These are phyloP conservation scores for Ageneiosus marmoratus DNA, from an alignment of 2,113 vertebrate species.

Conservation along the genomic window DNA sequence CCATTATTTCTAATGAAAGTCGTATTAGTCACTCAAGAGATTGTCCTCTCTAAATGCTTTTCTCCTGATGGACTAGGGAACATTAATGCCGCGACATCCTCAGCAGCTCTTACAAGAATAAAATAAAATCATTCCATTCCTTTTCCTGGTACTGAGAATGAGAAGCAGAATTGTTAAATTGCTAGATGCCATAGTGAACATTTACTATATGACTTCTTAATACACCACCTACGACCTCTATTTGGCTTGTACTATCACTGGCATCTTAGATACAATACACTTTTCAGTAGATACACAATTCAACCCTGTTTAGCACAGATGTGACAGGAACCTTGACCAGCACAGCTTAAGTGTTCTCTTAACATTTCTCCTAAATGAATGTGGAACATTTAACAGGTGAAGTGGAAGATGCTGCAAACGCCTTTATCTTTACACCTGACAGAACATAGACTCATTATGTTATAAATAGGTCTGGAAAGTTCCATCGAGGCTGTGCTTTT, in stretches of 20 bases:
- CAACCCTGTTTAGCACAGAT: neutral
- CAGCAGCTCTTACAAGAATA: slow-evolving; percentile 13
- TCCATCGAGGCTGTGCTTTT: neutral
- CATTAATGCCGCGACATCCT: neutral
- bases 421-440: slow-evolving; percentile 24
- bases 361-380: slow-evolving; percentile 9
- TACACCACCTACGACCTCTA: slow-evolving; percentile 50
- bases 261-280: slow-evolving; percentile 28
- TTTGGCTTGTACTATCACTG: slow-evolving; percentile 22
- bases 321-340: slow-evolving; percentile 36
- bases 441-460: neutral
- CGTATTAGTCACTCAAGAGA: neutral
- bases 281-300: slow-evolving; percentile 1
- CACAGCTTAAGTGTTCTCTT: slow-evolving; percentile 1
- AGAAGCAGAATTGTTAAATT: slow-evolving; percentile 7
- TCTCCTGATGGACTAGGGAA: neutral
- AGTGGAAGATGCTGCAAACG: neutral
- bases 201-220: slow-evolving; percentile 51
- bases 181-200: neutral
- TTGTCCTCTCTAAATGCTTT: neutral
- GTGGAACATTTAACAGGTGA: slow-evolving; percentile 17
- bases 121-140: slow-evolving; percentile 21
- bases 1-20: neutral
- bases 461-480: slow-evolving; percentile 5
- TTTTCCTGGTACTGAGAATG: neutral